phyloP scores from a whole-genome alignment of 2,888 invertebrate genomes.

The Aphidoletes aphidimyza region DNA sequence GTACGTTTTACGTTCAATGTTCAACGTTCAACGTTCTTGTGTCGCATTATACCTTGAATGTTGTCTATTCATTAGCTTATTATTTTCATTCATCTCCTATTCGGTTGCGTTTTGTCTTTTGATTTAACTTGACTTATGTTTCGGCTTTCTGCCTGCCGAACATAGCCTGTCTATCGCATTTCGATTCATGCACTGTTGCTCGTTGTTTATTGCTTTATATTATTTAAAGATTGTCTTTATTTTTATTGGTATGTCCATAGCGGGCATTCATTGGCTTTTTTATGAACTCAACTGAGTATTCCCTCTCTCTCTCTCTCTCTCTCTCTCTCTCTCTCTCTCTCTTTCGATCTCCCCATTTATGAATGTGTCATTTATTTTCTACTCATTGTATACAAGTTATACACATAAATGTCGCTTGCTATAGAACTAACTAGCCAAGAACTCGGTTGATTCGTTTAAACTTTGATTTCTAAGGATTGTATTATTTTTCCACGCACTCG shows the following conservation, averaged over 20 bases:
- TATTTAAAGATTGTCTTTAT: neutral
- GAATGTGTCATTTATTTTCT: slow-evolving; percentile 37
- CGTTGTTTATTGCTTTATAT: neutral
- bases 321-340: too few species aligned
- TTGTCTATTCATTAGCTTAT: neutral
- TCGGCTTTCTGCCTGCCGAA: too few species aligned
- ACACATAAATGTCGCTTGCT: too few species aligned
- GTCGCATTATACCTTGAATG: neutral
- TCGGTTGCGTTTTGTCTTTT: neutral
- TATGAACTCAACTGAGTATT: neutral
- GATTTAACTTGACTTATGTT: neutral
- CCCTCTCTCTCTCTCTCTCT: too few species aligned
- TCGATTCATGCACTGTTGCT: too few species aligned
- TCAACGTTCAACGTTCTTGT: neutral
- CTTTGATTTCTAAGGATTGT: neutral
- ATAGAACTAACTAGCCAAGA: too few species aligned
- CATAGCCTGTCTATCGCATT: too few species aligned
- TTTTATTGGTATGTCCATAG: neutral
- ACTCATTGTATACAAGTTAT: neutral
- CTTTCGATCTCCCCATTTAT: too few species aligned
- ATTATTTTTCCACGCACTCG: neutral
- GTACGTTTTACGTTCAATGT: neutral
- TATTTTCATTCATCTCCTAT: neutral
- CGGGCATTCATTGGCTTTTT: neutral
- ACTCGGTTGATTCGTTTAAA: neutral